Evolutionary conservation across 2,113 vertebrate genomes (phyloP).

Genomic region (Tachysurus fulvidraco): DNA sequence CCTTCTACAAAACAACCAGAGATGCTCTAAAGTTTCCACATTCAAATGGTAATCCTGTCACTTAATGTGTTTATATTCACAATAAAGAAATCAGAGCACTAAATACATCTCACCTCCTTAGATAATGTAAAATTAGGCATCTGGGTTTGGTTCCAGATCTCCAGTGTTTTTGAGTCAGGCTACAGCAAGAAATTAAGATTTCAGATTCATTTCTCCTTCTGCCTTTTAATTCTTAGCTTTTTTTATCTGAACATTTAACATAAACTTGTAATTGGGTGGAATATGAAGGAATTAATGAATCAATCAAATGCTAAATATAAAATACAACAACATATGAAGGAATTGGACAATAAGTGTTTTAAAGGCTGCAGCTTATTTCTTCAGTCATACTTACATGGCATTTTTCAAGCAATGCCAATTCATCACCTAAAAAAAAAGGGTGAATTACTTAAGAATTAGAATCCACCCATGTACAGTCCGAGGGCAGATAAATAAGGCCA

Average conservation of each 20-base stretch:
- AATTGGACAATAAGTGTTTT: neutral
- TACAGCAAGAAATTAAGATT: neutral
- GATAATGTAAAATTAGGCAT: neutral
- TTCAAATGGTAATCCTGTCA: too few species aligned
- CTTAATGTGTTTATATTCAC: too few species aligned
- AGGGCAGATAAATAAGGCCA: too few species aligned
- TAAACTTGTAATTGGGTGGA: neutral
- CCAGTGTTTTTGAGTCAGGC: neutral
- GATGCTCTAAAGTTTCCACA: too few species aligned
- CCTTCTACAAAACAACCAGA: neutral
- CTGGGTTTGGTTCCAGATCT: neutral
- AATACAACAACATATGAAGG: neutral
- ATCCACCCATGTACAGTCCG: too few species aligned
- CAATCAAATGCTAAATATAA: neutral
- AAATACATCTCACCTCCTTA: neutral
- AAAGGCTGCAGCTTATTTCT: neutral
- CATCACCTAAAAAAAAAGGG: neutral
- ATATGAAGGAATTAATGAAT: neutral
- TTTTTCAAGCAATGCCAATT: neutral
- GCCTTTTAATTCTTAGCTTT: neutral
- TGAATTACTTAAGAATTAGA: neutral
- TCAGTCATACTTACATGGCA: neutral
- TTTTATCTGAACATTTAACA: too few species aligned
- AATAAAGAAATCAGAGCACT: too few species aligned
- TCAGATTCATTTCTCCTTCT: too few species aligned